Percentiles rank a stretch among this genome's conserved stretches.
Evolutionary conservation across 1,140 invertebrate species (phyloP).

Genomic region (Drosophila asahinai): DNA sequence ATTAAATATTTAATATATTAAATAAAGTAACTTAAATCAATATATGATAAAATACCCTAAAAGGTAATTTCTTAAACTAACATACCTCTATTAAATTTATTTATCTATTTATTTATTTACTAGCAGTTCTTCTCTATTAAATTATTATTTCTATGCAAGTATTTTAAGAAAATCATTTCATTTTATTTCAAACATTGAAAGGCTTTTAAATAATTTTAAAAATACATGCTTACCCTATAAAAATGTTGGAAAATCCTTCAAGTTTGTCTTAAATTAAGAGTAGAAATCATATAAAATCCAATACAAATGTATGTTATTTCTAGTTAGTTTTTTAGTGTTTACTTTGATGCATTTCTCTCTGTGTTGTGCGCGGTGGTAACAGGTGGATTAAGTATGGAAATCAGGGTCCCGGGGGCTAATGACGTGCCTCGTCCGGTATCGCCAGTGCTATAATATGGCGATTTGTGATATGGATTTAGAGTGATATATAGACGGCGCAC

Average conservation of each 20-base stretch:
- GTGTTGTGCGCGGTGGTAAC: background rate
- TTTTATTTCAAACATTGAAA: too few species aligned
- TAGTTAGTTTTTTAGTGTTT: background rate
- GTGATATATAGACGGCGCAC: background rate
- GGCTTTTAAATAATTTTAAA: too few species aligned
- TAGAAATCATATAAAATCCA: too few species aligned
- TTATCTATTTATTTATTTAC: too few species aligned
- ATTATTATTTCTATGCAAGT: too few species aligned
- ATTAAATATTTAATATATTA: background rate
- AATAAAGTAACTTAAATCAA: background rate
- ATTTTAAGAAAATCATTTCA: too few species aligned
- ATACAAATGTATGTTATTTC: too few species aligned
- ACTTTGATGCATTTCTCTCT: background rate
- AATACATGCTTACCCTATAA: too few species aligned
- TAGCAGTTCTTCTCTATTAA: too few species aligned
- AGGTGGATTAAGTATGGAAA: slow-evolving; percentile 35
- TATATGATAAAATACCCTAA: background rate
- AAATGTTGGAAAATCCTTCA: too few species aligned
- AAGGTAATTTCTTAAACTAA: background rate
- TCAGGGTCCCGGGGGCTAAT: slow-evolving; percentile 30
- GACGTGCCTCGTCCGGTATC: slow-evolving; percentile 17
- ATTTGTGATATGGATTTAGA: background rate
- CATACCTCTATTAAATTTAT: too few species aligned
- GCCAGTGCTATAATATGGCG: background rate
- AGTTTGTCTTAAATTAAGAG: too few species aligned